Conservation (phyloP, 2,888 invertebrate species). For the Limulus polyphemus region DNA sequence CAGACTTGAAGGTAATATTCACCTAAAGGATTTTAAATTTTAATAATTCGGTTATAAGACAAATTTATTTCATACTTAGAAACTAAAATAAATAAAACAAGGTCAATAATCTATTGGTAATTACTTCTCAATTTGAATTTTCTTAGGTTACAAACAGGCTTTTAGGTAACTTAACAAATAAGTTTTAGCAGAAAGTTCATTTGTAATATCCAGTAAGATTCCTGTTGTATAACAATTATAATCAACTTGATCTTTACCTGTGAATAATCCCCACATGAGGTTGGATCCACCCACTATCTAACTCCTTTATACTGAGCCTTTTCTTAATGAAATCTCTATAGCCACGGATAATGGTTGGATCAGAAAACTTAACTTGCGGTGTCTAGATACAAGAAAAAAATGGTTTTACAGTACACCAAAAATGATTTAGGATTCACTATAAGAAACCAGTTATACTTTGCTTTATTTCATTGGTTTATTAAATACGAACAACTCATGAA, state of each 20-base stretch:
- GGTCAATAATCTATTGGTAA: constrained; percentile 1
- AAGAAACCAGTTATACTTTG: too few relatives aligned
- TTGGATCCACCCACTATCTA: constrained; percentile 4
- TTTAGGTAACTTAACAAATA: neutral
- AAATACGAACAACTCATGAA: too few relatives aligned
- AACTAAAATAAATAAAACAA: neutral
- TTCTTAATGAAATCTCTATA: constrained; percentile 18
- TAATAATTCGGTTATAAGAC: too few relatives aligned
- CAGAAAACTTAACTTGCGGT: constrained; percentile 16
- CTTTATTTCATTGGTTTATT: too few relatives aligned
- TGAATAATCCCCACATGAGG: constrained; percentile 21
- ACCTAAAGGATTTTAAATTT: too few relatives aligned
- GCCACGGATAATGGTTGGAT: constrained; percentile 12
- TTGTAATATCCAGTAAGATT: neutral
- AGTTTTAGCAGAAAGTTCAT: too few relatives aligned
- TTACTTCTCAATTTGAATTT: neutral
- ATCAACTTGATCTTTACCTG: constrained; percentile 10
- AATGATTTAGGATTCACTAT: too few relatives aligned
- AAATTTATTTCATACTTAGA: too few relatives aligned
- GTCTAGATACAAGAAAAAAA: constrained; percentile 13
- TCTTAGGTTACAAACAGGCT: constrained; percentile 8
- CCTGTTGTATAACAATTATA: neutral
- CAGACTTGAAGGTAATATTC: too few relatives aligned
- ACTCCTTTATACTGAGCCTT: constrained; percentile 11
- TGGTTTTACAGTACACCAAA: too few relatives aligned